Percentiles rank a stretch among this genome's conserved stretches.
These are phyloP conservation scores for Cichladusa arquata DNA, from an alignment of 2,113 vertebrate species.

Conservation along the genomic window DNA sequence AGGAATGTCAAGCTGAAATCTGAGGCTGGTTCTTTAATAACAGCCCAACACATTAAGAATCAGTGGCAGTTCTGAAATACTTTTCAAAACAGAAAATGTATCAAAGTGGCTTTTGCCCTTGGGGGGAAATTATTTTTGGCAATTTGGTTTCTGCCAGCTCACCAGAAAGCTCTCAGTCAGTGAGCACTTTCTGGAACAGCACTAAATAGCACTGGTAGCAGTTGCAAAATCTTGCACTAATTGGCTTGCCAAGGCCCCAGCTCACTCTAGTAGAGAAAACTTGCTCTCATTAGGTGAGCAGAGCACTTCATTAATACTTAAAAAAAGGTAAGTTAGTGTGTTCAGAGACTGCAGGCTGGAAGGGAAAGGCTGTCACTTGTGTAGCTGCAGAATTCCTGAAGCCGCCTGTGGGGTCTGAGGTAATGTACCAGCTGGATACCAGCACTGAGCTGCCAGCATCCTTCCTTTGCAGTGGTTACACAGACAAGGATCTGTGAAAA, in stretches of 20 bases:
- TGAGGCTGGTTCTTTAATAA: neutral
- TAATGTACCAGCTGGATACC: neutral
- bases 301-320: neutral
- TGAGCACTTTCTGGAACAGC: neutral
- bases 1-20: neutral
- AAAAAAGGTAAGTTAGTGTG: neutral
- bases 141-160: neutral
- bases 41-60: neutral
- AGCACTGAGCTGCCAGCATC: neutral
- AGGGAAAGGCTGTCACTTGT: neutral
- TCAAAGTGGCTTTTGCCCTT: neutral
- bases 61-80: neutral
- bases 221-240: neutral
- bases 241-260: neutral
- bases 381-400: neutral
- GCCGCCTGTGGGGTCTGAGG: neutral
- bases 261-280: neutral
- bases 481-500: neutral
- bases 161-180: neutral
- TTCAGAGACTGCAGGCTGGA: neutral
- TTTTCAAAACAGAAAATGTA: neutral
- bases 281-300: neutral
- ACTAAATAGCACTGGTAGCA: neutral
- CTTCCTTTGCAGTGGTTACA: neutral
- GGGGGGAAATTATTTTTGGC: neutral